phyloP scores from a whole-genome alignment of 1,140 invertebrate species.

The Doryteuthis pealeii region DNA sequence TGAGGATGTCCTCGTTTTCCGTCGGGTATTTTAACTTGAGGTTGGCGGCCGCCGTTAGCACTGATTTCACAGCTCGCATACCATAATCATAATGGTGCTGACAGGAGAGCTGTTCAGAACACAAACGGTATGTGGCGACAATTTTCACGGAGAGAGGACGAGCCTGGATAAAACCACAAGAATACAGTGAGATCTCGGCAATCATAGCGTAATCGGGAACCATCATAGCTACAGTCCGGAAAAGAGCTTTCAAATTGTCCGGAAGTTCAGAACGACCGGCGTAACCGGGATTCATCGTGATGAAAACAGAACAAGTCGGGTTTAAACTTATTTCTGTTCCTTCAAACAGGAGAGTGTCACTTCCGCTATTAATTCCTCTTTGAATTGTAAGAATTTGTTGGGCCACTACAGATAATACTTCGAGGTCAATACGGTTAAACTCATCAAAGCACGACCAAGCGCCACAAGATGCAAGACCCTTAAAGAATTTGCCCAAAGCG shows the following conservation, averaged over 20 bases:
- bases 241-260: slow-evolving; percentile 81
- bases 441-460: slow-evolving; percentile 97
- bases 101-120: slow-evolving; percentile 88
- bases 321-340: slow-evolving; percentile 80
- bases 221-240: slow-evolving; percentile 95
- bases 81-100: slow-evolving; percentile 95
- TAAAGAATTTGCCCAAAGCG: slow-evolving; percentile 91
- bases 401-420: slow-evolving; percentile 87
- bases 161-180: slow-evolving; percentile 84
- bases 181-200: slow-evolving; percentile 84
- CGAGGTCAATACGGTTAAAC: slow-evolving; percentile 85
- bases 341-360: slow-evolving; percentile 76
- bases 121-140: slow-evolving; percentile 85
- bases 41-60: slow-evolving; percentile 79
- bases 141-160: slow-evolving; percentile 86
- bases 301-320: slow-evolving; percentile 61
- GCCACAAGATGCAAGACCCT: slow-evolving; percentile 88
- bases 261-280: slow-evolving; percentile 83
- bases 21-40: slow-evolving; percentile 67
- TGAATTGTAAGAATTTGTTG: slow-evolving; percentile 56
- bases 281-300: slow-evolving; percentile 82
- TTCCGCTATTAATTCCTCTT: slow-evolving; percentile 28
- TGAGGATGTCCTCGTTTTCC: slow-evolving; percentile 70
- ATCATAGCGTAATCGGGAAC: slow-evolving; percentile 91
- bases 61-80: slow-evolving; percentile 62